phyloP scores from a whole-genome alignment of 2,888 invertebrate species.

The Conops quadrifasciatus region DNA sequence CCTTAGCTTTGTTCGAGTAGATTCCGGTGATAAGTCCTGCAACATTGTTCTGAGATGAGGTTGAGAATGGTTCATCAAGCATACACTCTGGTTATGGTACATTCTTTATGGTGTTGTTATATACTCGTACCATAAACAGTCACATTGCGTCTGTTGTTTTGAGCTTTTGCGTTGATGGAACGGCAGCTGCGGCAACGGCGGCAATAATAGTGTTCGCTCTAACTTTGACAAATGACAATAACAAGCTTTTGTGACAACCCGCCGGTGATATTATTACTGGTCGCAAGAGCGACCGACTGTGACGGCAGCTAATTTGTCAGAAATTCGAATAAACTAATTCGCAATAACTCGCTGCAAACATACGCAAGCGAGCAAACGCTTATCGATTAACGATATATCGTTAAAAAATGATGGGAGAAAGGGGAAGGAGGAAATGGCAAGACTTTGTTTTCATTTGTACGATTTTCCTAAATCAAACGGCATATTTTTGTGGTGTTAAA shows the following conservation, averaged over 20 bases:
- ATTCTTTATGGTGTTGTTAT: neutral
- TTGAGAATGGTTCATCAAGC: neutral
- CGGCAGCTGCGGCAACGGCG: constrained; percentile 5
- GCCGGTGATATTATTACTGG: constrained; percentile 52
- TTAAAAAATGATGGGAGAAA: no score
- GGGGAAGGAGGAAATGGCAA: no score
- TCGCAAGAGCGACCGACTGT: constrained; percentile 16
- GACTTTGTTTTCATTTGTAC: no score
- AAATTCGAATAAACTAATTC: constrained; percentile 54
- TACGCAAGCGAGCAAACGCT: neutral
- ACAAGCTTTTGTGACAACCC: constrained; percentile 65
- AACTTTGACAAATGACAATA: constrained; percentile 62
- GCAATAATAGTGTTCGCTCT: constrained; percentile 18
- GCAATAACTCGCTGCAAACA: constrained; percentile 36
- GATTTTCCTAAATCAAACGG: no score
- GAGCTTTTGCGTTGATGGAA: neutral
- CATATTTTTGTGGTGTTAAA: no score
- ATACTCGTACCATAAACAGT: constrained; percentile 13
- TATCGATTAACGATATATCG: constrained; percentile 2
- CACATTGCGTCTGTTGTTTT: constrained; percentile 18
- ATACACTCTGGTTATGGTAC: neutral
- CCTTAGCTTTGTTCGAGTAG: neutral
- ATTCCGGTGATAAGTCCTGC: neutral
- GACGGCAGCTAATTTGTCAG: constrained; percentile 53
- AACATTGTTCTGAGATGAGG: neutral